A percentile compares a stretch with the other conserved stretches of the same genome.
phyloP scores from a whole-genome alignment of 2,888 invertebrate species.

The Teleogryllus oceanicus region DNA sequence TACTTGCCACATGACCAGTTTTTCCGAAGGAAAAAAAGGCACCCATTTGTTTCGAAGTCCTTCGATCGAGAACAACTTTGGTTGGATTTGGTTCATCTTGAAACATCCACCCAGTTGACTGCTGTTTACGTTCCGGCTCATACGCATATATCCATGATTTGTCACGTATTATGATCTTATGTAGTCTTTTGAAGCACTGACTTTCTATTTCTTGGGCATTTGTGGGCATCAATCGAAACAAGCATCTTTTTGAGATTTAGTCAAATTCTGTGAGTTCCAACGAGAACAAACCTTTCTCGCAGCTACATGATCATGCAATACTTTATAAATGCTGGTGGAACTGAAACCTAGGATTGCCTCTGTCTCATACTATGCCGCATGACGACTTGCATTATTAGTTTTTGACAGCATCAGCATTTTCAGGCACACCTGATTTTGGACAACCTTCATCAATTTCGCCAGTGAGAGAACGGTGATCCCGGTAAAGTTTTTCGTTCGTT shows the following conservation, averaged over 20 bases:
- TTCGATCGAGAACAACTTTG: background rate
- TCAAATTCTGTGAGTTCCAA: background rate
- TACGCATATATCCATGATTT: constrained; percentile 27
- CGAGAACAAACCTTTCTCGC: background rate
- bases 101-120: constrained; percentile 41
- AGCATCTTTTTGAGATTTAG: constrained; percentile 34
- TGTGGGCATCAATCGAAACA: background rate
- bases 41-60: background rate
- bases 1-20: background rate
- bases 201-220: background rate
- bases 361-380: constrained; percentile 38
- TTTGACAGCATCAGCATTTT: constrained; percentile 41
- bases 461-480: constrained; percentile 29
- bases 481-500: background rate
- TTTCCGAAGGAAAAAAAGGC: background rate
- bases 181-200: background rate
- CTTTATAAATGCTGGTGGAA: background rate
- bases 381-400: constrained; percentile 40
- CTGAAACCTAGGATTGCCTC: background rate
- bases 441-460: constrained; percentile 35
- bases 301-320: background rate
- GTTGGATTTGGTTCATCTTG: constrained; percentile 22
- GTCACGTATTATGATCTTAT: constrained; percentile 34
- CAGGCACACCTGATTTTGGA: constrained; percentile 38
- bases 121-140: constrained; percentile 32